Base-by-base conservation (phyloP, 2,888 invertebrate genomes). In the Tachina fera region DNA sequence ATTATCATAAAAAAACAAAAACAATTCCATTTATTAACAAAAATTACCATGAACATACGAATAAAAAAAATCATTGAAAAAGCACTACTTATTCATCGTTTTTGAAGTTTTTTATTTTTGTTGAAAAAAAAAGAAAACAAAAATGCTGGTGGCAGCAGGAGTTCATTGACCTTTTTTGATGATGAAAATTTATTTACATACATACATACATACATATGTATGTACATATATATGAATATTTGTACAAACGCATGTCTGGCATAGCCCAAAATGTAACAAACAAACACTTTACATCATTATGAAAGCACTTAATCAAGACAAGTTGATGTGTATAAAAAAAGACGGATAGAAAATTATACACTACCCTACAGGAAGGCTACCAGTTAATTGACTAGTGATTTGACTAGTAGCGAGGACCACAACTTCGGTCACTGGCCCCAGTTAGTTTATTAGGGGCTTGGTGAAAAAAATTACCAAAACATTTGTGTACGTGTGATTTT, bases 81-180 rank as follows among this genome's bases (percentile, higher is more conserved):
- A 81, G 74, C 74, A 51, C 74, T 74, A 61, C 41, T 68, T 49
- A 74, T 74, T 43, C n/a, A 47, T 41, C n/a, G 45, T 41, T 39
- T 56, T 67, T 75, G 10, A 51, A 63, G 19, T 71, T 74, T 67
- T 14, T 51, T 16, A 47, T 72, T 67, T 56, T 72, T 8, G 31
- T 60, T 49, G n/a, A 56, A 56, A n/a, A 31, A 53, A 56, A 53
- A n/a, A 19, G 19, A 9, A 14, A 68, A 77, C 58, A 61, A 76
- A 82, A 76, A 71, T 82, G 76, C 82, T 82, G 82, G 82, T 82
- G 63, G 70, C 53, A 70, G 70, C 65, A 58, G 61, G 63, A 19
- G 84, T 85, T 85, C 81, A 81, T 78, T 85, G 77, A 85, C 47
- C 84, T 53, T 51, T 16, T 70, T 1, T 13, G 51, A 72, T 31